A percentile compares a stretch with the other conserved stretches of the same genome.
Conservation (phyloP, 2,113 vertebrate species). For the Labeo catla region DNA sequence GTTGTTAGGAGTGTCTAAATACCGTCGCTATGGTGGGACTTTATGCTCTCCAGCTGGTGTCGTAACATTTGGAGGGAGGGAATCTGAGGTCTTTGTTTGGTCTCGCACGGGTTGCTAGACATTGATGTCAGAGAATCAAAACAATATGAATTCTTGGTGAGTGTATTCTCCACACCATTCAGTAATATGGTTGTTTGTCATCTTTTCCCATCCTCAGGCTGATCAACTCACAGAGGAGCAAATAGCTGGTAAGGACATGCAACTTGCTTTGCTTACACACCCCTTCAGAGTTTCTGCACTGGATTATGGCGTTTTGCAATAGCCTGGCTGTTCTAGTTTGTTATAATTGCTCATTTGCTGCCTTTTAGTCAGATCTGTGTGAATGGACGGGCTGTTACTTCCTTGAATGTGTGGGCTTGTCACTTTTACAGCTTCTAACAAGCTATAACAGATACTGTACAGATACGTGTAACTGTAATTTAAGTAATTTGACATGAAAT, state of each 20-base stretch:
- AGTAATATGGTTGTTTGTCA: neutral
- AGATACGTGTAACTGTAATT: neutral
- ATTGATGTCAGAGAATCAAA: neutral
- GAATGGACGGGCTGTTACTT: slow-evolving; percentile 29
- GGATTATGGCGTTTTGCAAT: slow-evolving; percentile 20
- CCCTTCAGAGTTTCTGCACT: slow-evolving; percentile 9
- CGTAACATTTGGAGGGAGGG: slow-evolving; percentile 21
- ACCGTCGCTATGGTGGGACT: slow-evolving; percentile 4
- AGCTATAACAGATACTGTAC: neutral
- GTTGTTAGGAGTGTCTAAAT: slow-evolving; percentile 26
- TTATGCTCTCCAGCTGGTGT: slow-evolving; percentile 7
- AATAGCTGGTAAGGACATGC: slow-evolving; percentile 82
- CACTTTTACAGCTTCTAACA: neutral
- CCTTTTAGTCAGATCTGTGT: slow-evolving; percentile 49
- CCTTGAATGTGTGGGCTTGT: slow-evolving; percentile 16
- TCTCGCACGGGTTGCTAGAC: slow-evolving; percentile 20
- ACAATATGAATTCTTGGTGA: neutral
- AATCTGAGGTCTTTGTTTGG: slow-evolving; percentile 27
- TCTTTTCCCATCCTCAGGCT: slow-evolving; percentile 72
- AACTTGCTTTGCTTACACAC: neutral
- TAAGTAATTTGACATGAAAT: no score
- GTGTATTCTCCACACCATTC: neutral
- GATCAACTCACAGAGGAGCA: slow-evolving; percentile 94
- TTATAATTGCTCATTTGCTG: slow-evolving; percentile 27
- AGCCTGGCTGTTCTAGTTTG: slow-evolving; percentile 22